Conservation (phyloP, 2,888 invertebrate species). For the Trichacis sp. region DNA sequence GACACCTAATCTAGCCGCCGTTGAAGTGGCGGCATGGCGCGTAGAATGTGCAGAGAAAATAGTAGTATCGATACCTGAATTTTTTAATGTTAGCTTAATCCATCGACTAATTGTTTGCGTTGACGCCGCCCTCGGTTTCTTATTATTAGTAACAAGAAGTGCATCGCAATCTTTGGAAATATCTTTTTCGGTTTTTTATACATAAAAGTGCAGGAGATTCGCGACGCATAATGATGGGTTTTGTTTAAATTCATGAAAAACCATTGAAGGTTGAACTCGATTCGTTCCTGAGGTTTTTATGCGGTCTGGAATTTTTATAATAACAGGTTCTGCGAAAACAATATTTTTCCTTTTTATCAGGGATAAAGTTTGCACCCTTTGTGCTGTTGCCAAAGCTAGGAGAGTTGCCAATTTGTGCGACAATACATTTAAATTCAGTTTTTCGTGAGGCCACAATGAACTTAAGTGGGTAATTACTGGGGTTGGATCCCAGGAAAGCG, state of each 20-base stretch:
- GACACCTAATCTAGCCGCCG: background rate
- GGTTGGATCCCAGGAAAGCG: constrained; percentile 51
- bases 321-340: constrained; percentile 1
- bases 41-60: constrained; percentile 15
- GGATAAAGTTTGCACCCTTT: constrained; percentile 19
- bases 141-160: constrained; percentile 20
- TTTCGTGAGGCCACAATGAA: constrained; percentile 4
- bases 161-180: background rate
- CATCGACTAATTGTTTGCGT: constrained; percentile 18
- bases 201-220: background rate
- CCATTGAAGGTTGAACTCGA: constrained; percentile 19
- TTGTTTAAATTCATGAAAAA: constrained; percentile 15
- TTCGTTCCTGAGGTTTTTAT: constrained; percentile 28
- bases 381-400: constrained; percentile 7
- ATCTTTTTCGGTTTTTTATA: background rate
- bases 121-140: constrained; percentile 2
- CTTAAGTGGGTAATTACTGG: constrained; percentile 11
- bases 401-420: constrained; percentile 2
- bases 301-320: constrained; percentile 21
- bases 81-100: background rate
- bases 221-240: constrained; percentile 14
- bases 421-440: constrained; percentile 6
- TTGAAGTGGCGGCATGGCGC: constrained; percentile 12
- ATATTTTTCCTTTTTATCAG: constrained; percentile 16
- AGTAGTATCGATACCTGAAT: constrained; percentile 14